Conservation (phyloP, 2,888 invertebrate genomes). For the Leptinotarsa juncta region DNA sequence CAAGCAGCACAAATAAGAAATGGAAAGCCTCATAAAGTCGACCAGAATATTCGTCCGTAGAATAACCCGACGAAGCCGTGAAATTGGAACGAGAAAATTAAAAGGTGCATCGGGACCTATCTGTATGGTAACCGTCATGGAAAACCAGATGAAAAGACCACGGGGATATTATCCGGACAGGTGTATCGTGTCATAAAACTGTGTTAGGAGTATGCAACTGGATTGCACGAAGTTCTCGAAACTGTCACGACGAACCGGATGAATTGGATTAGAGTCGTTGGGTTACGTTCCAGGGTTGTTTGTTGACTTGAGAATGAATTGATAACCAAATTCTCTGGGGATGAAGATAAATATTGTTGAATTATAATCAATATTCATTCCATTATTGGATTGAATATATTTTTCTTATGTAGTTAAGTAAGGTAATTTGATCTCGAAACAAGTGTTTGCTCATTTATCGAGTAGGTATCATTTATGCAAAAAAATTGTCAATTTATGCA, state of each 20-base stretch:
- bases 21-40: not conserved
- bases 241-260: conserved; percentile 11
- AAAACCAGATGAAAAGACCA: conserved; percentile 25
- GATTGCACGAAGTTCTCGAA: conserved; percentile 25
- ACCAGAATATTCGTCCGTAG: not conserved
- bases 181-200: conserved; percentile 23
- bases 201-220: conserved; percentile 23
- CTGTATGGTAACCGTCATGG: conserved; percentile 27
- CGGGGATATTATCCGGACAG: conserved; percentile 16
- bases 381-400: too few species aligned
- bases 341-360: conserved; percentile 1
- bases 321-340: not conserved
- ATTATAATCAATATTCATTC: not conserved
- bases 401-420: too few species aligned
- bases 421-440: too few species aligned
- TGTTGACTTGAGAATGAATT: conserved; percentile 2
- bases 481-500: too few species aligned
- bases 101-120: conserved; percentile 26
- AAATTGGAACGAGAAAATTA: conserved; percentile 26
- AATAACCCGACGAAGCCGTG: not conserved
- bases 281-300: conserved; percentile 1
- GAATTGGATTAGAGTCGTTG: conserved; percentile 4
- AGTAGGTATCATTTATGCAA: too few species aligned
- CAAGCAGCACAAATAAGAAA: not conserved
- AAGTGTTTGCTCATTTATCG: too few species aligned